Base-by-base conservation (phyloP, 2,113 vertebrate genomes). In the Oenanthe melanoleuca region DNA sequence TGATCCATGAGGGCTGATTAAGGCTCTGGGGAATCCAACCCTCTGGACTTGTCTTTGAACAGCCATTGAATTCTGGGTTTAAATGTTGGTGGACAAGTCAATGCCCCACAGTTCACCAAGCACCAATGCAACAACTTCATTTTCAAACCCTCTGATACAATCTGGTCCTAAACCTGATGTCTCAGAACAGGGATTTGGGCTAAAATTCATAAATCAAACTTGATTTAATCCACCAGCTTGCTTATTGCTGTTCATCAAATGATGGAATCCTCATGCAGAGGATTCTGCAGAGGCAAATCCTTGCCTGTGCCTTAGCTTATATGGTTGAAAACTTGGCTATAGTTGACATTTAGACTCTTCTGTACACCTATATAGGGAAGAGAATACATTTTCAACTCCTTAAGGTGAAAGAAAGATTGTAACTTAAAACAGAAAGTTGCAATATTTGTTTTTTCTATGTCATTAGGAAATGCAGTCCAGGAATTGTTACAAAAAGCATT, bases 101-200 rank as follows among this genome's bases (percentile, higher is more conserved):
- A 15, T 55, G 12, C 14, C 53, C 37, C 0, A 0, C 13, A 47
- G 29, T 69, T 65, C 70, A 61, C 20, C 49, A 61, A 71, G n/a
- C 6, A 89, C 8, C 28, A 65, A 40, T 42, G 23, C 20, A 70
- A 77, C 11, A 81, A 40, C 21, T 66, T 42, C 11, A 14, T 85
- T 85, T 82, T 63, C 63, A 85, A 50, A 23, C 18, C 10, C 19
- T 89, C 26, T 8, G 6, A 53, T 31, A 25, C 22, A 92, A 79
- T 31, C 47, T 71, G 10, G 8, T 38, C 24, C 23, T 42, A 89
- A 78, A 63, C 0, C 17, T 66, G 33, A 55, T 31, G 7, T 59
- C 19, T 75, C 4, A 2, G 42, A 65, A 34, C 3, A 8, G 14
- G 6, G 9, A 33, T 0, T 70, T 10, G 22, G 17, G 24, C 9